A percentile compares a stretch with the other conserved stretches of the same genome.
Conservation (phyloP, 2,113 vertebrate genomes). For the Oncorhynchus nerka region DNA sequence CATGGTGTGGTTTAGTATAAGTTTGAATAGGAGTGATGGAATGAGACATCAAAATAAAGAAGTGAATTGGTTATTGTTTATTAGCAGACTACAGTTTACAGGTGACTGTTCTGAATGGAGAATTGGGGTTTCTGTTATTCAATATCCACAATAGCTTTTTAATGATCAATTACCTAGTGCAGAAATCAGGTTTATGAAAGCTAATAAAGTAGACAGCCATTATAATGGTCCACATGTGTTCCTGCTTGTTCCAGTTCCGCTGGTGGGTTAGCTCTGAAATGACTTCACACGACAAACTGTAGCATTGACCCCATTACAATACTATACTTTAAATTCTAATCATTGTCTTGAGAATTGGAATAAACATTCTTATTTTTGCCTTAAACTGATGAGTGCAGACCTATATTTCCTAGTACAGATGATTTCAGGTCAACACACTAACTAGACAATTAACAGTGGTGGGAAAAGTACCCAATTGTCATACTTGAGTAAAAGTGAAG, state of each 20-base stretch:
- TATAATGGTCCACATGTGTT: slow-evolving; percentile 14
- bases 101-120: neutral
- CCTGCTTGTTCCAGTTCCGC: neutral
- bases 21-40: neutral
- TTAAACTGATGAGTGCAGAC: too few relatives aligned
- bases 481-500: too few relatives aligned
- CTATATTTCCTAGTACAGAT: too few relatives aligned
- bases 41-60: neutral
- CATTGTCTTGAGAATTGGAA: too few relatives aligned
- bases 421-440: too few relatives aligned
- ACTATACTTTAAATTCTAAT: too few relatives aligned
- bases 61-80: neutral
- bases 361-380: too few relatives aligned
- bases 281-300: neutral
- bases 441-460: too few relatives aligned
- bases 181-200: slow-evolving; percentile 12
- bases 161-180: slow-evolving; percentile 19
- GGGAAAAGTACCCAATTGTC: too few relatives aligned
- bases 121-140: slow-evolving; percentile 1
- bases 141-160: slow-evolving; percentile 7
- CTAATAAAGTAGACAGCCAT: slow-evolving; percentile 1
- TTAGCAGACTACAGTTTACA: neutral
- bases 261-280: neutral
- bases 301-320: neutral
- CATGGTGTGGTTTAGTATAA: too few relatives aligned